Conservation (phyloP, 2,888 invertebrate species). For the Cosmia trapezina region DNA sequence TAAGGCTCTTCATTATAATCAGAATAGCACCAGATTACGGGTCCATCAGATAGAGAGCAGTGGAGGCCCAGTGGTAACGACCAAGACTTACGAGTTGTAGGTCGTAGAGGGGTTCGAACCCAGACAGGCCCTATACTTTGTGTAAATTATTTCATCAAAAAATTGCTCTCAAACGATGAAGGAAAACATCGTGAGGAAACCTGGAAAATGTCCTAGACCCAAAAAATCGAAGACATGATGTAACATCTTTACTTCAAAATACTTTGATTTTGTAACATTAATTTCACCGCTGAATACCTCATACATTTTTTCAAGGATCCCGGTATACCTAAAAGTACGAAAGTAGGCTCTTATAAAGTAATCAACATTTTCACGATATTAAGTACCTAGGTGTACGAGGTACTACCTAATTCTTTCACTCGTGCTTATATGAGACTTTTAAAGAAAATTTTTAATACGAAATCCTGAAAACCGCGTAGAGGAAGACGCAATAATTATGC, state of each 20-base stretch:
- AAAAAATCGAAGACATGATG: too few species aligned
- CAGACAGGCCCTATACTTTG: too few species aligned
- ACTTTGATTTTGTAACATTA: background rate
- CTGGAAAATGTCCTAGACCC: too few species aligned
- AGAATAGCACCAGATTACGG: background rate
- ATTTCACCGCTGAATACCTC: background rate
- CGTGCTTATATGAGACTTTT: background rate
- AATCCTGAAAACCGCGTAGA: background rate
- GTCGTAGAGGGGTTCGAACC: too few species aligned
- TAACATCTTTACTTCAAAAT: background rate
- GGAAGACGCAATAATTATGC: too few species aligned
- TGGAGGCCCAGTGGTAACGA: too few species aligned
- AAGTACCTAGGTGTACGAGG: background rate
- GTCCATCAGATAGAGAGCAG: too few species aligned
- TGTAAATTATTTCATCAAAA: too few species aligned
- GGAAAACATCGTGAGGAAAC: too few species aligned
- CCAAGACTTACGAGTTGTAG: too few species aligned
- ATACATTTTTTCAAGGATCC: background rate
- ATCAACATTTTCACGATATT: slow-evolving; percentile 13
- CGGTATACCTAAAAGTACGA: background rate
- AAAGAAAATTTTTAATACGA: background rate
- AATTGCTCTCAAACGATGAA: too few species aligned
- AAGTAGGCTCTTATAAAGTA: slow-evolving; percentile 8
- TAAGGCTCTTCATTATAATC: background rate
- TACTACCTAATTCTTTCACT: too few species aligned